Base-by-base conservation (phyloP, 2,888 invertebrate genomes). In the Zaprionus lineosus region DNA sequence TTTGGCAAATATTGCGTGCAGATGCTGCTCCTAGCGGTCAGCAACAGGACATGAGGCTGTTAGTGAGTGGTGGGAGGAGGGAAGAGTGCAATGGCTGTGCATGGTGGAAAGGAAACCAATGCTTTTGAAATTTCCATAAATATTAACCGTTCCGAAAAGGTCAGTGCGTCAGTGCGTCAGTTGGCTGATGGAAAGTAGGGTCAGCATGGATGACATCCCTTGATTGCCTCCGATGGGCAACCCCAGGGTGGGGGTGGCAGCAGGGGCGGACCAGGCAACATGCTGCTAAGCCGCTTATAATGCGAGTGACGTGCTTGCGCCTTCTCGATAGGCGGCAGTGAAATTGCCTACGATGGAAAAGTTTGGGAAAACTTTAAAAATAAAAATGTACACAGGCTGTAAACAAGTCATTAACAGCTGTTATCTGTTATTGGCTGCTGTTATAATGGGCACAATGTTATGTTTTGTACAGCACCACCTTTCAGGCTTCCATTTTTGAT, bases 41-140 rank as follows among this genome's bases (percentile, higher is more conserved):
- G n/a, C 3, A 18, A 28, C 19, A 14, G 29, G 7, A 21, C 7
- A 9, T 5, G 9, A 19, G 29, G 2, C 1, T 7, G 18, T 7
- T 9, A n/a, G n/a, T n/a, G n/a, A n/a, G n/a, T n/a, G n/a, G n/a
- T n/a, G n/a, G n/a, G n/a, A n/a, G 24, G 15, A 15, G 9, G 7
- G 8, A 14, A 6, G 12, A 19, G 3, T 2, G 19, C 50, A 48
- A 64, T 56, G 56, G 50, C 65, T 19, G 19, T 19, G n/a, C 5
- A 19, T 5, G 3, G 19, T 19, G 7, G 14, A 7, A 9, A 7
- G 1, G 3, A 8, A 9, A 9, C 12, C 12, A 66, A 61, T 47
- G 67, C 56, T 56, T 52, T 68, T 67, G 62, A 47, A 52, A 67
- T 62, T 67, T 67, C 62, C 67, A 68, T 68, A 68, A 68, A 68